phyloP scores from a whole-genome alignment of 2,113 vertebrate genomes.

The Platycercus adscitus region DNA sequence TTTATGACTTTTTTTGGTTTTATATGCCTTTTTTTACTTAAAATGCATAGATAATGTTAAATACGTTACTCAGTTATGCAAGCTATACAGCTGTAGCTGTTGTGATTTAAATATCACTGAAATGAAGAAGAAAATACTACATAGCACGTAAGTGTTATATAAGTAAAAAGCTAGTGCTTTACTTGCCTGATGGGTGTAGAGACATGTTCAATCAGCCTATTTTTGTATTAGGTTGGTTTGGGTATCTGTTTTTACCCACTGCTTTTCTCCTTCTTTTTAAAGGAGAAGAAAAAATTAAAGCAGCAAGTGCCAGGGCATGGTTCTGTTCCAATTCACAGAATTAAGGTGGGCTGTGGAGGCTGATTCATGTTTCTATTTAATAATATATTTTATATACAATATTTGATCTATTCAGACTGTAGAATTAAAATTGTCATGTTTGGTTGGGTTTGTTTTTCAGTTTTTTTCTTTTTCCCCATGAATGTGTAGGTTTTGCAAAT shows the following conservation, averaged over 20 bases:
- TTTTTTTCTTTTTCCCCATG: accelerated
- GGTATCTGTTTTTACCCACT: not conserved
- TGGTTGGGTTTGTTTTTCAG: accelerated
- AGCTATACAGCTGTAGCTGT: not conserved
- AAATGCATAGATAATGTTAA: not conserved
- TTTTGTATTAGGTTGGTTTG: not conserved
- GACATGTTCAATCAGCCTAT: accelerated
- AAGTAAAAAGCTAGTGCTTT: not conserved
- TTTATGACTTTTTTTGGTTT: not conserved
- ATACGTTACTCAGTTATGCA: not conserved
- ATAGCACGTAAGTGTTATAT: not conserved
- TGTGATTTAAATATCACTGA: not conserved
- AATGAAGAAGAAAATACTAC: not conserved
- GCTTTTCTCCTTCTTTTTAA: not conserved
- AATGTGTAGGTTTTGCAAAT: accelerated
- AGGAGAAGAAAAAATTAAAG: not conserved
- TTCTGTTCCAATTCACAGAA: not conserved
- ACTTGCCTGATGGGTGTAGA: accelerated
- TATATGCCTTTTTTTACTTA: not conserved
- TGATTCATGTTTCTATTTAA: not conserved
- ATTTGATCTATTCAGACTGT: not conserved
- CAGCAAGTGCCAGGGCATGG: no score
- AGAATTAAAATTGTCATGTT: not conserved
- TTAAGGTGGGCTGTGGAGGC: accelerated
- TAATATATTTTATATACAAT: not conserved